Conservation (phyloP, 2,113 vertebrate species). For the Catharus bicknelli region DNA sequence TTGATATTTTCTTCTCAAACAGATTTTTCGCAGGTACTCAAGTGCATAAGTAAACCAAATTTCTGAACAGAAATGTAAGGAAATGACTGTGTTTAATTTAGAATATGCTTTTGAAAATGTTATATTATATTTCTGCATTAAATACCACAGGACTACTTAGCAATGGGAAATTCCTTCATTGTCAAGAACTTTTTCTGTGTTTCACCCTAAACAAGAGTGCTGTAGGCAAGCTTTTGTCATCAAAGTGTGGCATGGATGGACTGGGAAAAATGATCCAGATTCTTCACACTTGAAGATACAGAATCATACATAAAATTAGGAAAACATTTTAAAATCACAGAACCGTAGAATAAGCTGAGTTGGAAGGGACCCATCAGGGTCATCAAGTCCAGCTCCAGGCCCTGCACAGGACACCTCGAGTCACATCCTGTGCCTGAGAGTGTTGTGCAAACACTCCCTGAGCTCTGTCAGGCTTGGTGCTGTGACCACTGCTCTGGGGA, state of each 20-base stretch:
- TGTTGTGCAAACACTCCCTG: accelerated
- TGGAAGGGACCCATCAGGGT: neutral
- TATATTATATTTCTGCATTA: neutral
- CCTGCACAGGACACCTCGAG: neutral
- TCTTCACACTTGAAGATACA: neutral
- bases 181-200: neutral
- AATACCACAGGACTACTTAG: neutral
- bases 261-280: neutral
- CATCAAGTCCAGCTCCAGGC: accelerated
- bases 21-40: neutral
- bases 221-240: neutral
- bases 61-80: conserved; percentile 24
- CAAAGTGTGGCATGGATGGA: accelerated
- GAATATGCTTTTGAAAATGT: neutral
- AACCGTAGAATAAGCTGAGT: neutral
- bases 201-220: neutral
- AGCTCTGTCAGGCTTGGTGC: neutral
- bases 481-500: neutral
- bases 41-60: conserved; percentile 2
- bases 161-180: neutral
- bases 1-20: conserved; percentile 8
- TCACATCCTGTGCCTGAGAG: neutral
- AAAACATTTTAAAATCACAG: neutral
- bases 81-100: neutral
- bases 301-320: accelerated